A percentile compares a stretch with the other conserved stretches of the same genome.
phyloP scores from a whole-genome alignment of 2,888 invertebrate genomes.

The Rhopalosiphum nymphaeae region DNA sequence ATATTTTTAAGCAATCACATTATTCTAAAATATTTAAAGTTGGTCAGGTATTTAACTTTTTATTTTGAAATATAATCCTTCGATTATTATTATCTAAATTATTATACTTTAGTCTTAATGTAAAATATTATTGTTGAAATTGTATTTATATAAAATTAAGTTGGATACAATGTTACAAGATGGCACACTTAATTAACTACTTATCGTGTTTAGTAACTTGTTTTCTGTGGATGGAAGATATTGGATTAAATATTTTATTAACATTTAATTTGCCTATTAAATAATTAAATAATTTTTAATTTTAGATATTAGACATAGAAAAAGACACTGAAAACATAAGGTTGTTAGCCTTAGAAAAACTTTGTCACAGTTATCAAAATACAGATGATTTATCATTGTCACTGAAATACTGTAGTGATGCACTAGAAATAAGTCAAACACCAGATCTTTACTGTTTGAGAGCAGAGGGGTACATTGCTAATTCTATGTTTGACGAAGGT shows the following conservation, averaged over 20 bases:
- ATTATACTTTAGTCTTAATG: neutral
- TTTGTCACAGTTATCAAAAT: slow-evolving; percentile 84
- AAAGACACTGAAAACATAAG: slow-evolving; percentile 79
- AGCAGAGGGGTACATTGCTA: slow-evolving; percentile 90
- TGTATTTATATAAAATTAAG: neutral
- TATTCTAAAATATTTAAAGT: neutral
- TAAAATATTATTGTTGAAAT: neutral
- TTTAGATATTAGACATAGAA: slow-evolving; percentile 72
- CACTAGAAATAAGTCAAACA: slow-evolving; percentile 82
- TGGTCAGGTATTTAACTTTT: neutral
- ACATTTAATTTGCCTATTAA: neutral
- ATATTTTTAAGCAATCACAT: neutral
- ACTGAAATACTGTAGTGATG: slow-evolving; percentile 82
- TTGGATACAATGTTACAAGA: neutral
- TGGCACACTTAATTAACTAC: neutral
- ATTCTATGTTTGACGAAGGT: slow-evolving; percentile 94
- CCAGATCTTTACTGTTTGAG: slow-evolving; percentile 87
- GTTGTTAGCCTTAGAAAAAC: slow-evolving; percentile 80
- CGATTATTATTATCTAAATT: neutral
- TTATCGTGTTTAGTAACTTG: neutral
- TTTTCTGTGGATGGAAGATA: neutral
- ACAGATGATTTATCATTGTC: slow-evolving; percentile 82
- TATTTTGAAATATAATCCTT: neutral
- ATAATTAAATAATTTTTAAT: neutral
- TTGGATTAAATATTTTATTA: neutral